phyloP scores from a whole-genome alignment of 2,797 vertebrate species.

The Glyptemys insculpta region DNA sequence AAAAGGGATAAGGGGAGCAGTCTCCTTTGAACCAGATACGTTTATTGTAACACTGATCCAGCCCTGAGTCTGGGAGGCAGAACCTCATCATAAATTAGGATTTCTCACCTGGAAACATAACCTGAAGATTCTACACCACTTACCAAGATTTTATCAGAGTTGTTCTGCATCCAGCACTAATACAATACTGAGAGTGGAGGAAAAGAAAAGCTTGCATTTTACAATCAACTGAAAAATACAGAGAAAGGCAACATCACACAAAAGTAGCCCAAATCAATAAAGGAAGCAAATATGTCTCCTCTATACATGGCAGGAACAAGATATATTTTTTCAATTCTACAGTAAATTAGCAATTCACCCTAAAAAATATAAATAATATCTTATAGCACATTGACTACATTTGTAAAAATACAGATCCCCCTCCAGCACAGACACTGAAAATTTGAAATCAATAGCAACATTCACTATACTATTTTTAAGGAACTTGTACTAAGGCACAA shows the following conservation, averaged over 20 bases:
- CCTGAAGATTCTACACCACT: not conserved
- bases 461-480: slow-evolving; percentile 66
- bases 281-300: slow-evolving; percentile 67
- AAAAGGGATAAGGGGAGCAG: not conserved
- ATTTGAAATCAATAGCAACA: slow-evolving; percentile 74
- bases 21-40: not conserved
- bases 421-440: slow-evolving; percentile 56
- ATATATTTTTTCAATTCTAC: slow-evolving; percentile 55
- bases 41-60: not conserved
- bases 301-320: slow-evolving; percentile 59
- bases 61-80: not conserved
- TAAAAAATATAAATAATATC: slow-evolving; percentile 70
- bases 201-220: slow-evolving; percentile 28
- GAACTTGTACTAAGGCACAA: slow-evolving; percentile 51
- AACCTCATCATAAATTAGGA: not conserved
- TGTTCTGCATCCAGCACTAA: not conserved
- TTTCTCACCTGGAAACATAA: not conserved
- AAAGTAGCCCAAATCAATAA: slow-evolving; percentile 71
- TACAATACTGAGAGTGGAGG: not conserved
- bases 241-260: slow-evolving; percentile 49
- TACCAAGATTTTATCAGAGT: not conserved
- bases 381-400: slow-evolving; percentile 48
- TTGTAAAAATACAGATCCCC: slow-evolving; percentile 66
- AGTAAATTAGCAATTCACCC: slow-evolving; percentile 72
- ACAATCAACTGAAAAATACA: slow-evolving; percentile 54